Percentiles rank a stretch among this genome's conserved stretches.
phyloP scores from a whole-genome alignment of 1,140 invertebrate genomes.

The Hestina assimilis region DNA sequence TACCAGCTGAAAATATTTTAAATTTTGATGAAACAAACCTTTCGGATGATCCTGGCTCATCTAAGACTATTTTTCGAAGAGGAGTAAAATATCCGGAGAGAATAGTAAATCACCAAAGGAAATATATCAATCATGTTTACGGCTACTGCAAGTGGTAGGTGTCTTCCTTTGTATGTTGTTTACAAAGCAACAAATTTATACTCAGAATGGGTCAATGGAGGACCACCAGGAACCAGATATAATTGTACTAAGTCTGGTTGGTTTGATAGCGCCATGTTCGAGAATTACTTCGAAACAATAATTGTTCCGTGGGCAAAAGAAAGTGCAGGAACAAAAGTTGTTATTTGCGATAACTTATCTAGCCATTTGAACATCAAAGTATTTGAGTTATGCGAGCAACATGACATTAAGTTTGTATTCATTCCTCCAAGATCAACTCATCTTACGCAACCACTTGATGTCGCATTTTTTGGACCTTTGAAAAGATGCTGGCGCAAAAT shows the following conservation, averaged over 20 bases:
- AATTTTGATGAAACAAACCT: constrained; percentile 24
- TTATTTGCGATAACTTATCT: constrained; percentile 32
- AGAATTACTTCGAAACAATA: constrained; percentile 50
- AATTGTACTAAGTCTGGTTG: constrained; percentile 55
- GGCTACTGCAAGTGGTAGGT: constrained; percentile 40
- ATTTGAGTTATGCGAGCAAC: background rate
- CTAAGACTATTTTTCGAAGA: background rate
- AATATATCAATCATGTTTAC: constrained; percentile 56
- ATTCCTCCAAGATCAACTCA: constrained; percentile 57
- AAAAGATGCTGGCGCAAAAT: constrained; percentile 53
- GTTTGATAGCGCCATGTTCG: constrained; percentile 57
- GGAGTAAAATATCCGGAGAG: constrained; percentile 36
- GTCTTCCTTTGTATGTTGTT: constrained; percentile 51
- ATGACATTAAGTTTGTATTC: constrained; percentile 28
- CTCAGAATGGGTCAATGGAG: constrained; percentile 47
- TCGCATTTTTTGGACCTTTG: constrained; percentile 54
- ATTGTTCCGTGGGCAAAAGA: constrained; percentile 33
- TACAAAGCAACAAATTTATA: constrained; percentile 62
- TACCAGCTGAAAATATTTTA: constrained; percentile 13
- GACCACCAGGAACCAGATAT: constrained; percentile 45
- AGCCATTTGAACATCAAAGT: constrained; percentile 40
- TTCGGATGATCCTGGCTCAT: constrained; percentile 6
- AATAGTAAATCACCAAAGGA: constrained; percentile 47
- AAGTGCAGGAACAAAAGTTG: constrained; percentile 16
- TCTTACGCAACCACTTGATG: constrained; percentile 40